Base-by-base conservation (phyloP, 2,797 vertebrate genomes). In the Sebastes iracundus region DNA sequence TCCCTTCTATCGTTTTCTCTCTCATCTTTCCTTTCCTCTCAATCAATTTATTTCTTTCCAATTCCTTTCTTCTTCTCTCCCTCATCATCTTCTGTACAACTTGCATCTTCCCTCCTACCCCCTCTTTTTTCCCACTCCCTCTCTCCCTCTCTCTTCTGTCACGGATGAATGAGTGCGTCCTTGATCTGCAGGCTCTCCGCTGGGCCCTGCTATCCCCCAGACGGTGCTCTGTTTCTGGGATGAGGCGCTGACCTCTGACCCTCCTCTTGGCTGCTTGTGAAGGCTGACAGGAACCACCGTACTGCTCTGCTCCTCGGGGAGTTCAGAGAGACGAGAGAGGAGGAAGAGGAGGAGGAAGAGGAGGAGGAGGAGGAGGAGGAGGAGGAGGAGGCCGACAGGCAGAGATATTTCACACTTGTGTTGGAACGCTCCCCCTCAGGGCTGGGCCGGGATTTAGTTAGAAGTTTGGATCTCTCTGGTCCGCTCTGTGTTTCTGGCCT, bases 191-290 rank as follows among this genome's bases (percentile, higher is more conserved):
- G 90, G 33, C 80, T 80, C 56, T 84, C 75, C 28, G 5, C 71
- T 0, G 46, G 85, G 85, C 49, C 59, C 49, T 30, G 14, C 69
- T 58, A 27, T 49, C 71, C 86, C 85, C 86, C 79, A 67, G 74
- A 82, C 73, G 22, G 22, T 63, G 78, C 83, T 88, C 85, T 83
- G 73, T 88, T 81, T 86, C 64, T 81, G 77, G 90, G 84, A 82
- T 88, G 85, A 85, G 82, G 75, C 75, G 2, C 22, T 55, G 80
- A 82, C 82, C 90, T 72, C 67, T 78, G 78, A 84, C 86, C 83
- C 79, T 72, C 72, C 73, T 63, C 64, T 58, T 55, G 28, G 67
- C 68, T 74, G 77, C 84, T 77, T 72, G 53, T 87, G 80, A 80
- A 79, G 74, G 81, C 87, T 89, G 90, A 89, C 80, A 73, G 86